Base-by-base conservation (phyloP, 2,113 vertebrate species). In the Rutilus rutilus region DNA sequence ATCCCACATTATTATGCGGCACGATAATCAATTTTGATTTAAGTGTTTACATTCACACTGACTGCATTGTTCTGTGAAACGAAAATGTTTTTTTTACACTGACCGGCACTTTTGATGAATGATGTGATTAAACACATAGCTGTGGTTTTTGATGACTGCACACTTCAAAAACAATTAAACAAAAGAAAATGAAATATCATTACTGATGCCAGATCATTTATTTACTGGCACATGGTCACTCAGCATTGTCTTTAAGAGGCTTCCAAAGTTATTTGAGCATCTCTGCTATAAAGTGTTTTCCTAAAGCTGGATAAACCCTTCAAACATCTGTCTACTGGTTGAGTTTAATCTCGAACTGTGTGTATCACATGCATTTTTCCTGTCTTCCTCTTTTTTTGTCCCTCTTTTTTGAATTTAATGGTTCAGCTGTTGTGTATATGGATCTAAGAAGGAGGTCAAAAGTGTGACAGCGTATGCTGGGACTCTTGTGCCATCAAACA, bases 121-220 rank as follows among this genome's bases (percentile, higher is more conserved):
- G 17, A 45, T 14, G 23, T 60, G 23, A 60, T 57, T 79, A 23
- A 78, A 33, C 30, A 33, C 47, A 78, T 36, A 33, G 11, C 23
- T 25, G 52, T 36, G 77, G 33, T 62, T 36, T 10, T 79, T 42
- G 19, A 23, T 79, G 77, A 39, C 11, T 25, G 54, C 33, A 4
- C 77, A 42, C 30, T 57, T 78, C 42, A 75, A 59, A 78, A 59
- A 57, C 76, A 78, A 59, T 62, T 79, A 27, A 75, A 50, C 42
- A 50, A 74, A 74, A 75, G 73, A 60, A 79, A 62, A 60, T 62
- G 3, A 62, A 42, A 14, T n/a, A 42, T n/a, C 27, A 78, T 78
- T 59, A 36, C 27, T 6, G 39, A 25, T 9, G n/a, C 39, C 42
- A 75, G 71, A 27, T 75, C 42, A 9, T 47, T 75, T 50, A 15